These are phyloP conservation scores for Atherix ibis DNA, from an alignment of 2,888 invertebrate species.

Conservation along the genomic window DNA sequence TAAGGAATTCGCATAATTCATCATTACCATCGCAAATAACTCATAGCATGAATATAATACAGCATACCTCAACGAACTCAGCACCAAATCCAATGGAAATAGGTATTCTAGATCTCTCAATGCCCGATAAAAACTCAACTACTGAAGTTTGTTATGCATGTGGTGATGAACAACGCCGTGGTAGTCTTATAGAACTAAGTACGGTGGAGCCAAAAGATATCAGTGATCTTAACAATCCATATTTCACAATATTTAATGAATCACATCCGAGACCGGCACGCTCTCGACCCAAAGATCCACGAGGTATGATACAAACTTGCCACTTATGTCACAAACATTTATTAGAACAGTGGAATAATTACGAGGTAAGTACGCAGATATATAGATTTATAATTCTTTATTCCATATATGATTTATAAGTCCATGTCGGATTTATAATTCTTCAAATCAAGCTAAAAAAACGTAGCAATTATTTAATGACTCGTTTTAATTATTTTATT, in stretches of 20 bases:
- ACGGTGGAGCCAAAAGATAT: constrained; percentile 41
- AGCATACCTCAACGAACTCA: constrained; percentile 13
- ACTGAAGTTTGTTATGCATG: constrained; percentile 84
- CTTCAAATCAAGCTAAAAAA: background rate
- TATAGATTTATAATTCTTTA: no score
- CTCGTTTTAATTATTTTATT: constrained; percentile 6
- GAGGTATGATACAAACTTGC: constrained; percentile 64
- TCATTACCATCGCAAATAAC: constrained; percentile 14
- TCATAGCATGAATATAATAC: constrained; percentile 12
- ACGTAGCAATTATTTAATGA: no score
- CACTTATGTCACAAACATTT: constrained; percentile 71
- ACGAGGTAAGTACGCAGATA: constrained; percentile 44
- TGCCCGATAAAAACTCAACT: constrained; percentile 83
- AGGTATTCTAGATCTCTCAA: constrained; percentile 74
- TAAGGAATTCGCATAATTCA: constrained; percentile 29
- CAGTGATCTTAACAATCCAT: constrained; percentile 38
- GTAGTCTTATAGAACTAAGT: constrained; percentile 56
- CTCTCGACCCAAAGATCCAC: constrained; percentile 73
- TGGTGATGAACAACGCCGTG: constrained; percentile 73
- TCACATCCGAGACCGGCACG: constrained; percentile 73
- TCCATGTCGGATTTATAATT: no score
- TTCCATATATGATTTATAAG: background rate
- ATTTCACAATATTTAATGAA: constrained; percentile 58
- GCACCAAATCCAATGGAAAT: constrained; percentile 44
- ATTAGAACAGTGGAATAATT: constrained; percentile 74